phyloP scores from a whole-genome alignment of 2,888 invertebrate genomes.

The Pheosia tremula region DNA sequence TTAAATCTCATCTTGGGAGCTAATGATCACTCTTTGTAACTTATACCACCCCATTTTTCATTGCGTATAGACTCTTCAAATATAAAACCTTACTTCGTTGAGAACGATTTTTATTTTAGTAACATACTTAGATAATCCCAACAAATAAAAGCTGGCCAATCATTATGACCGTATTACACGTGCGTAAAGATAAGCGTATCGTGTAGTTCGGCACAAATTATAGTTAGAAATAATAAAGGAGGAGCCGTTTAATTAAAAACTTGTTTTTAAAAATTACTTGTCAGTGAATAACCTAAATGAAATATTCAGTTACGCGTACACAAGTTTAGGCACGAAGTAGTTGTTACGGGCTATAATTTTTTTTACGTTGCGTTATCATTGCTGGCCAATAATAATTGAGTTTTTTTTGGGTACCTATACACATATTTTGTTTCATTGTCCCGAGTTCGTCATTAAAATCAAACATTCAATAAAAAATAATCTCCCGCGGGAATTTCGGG shows the following conservation, averaged over 20 bases:
- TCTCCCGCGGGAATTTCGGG: too few relatives aligned
- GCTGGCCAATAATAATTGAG: constrained; percentile 5
- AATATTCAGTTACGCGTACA: neutral
- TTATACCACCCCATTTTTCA: too few relatives aligned
- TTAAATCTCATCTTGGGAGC: too few relatives aligned
- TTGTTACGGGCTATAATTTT: constrained; percentile 8
- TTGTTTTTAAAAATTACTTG: constrained; percentile 44
- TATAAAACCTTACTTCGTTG: too few relatives aligned
- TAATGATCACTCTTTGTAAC: too few relatives aligned
- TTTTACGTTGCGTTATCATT: constrained; percentile 4
- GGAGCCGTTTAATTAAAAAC: constrained; percentile 47
- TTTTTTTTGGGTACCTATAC: neutral
- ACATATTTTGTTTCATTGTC: neutral
- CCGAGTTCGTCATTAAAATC: neutral
- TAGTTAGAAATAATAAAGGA: constrained; percentile 31
- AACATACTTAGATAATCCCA: too few relatives aligned
- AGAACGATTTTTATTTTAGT: too few relatives aligned
- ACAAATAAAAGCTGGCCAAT: neutral
- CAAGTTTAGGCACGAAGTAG: neutral
- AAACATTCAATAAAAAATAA: neutral
- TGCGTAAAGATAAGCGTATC: constrained; percentile 17
- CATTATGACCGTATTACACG: neutral
- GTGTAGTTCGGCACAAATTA: constrained; percentile 40
- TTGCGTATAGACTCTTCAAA: too few relatives aligned
- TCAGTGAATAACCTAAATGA: constrained; percentile 24